Conservation (phyloP, 2,113 vertebrate species). For the Takifugu flavidus region DNA sequence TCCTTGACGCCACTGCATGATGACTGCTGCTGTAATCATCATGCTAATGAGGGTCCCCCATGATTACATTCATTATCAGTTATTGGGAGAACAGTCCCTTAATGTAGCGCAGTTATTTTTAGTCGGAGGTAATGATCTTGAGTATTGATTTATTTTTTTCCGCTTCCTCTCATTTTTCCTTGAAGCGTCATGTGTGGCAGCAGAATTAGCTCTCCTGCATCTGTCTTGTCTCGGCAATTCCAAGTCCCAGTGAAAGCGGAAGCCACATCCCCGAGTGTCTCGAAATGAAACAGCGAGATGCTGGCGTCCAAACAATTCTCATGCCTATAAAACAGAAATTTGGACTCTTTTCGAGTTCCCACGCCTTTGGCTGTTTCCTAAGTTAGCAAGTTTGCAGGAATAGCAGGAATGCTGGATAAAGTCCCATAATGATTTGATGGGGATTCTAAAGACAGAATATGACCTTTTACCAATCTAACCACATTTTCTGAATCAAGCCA, state of each 20-base stretch:
- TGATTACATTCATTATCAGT: constrained; percentile 27
- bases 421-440: constrained; percentile 8
- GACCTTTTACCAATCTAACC: too few species aligned
- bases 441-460: not conserved
- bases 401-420: not conserved
- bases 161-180: not conserved
- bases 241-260: too few species aligned
- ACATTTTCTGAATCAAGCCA: not conserved
- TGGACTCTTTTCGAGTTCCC: not conserved
- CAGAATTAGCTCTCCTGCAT: not conserved
- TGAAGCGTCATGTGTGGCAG: not conserved
- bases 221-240: too few species aligned
- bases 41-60: constrained; percentile 16
- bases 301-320: not conserved
- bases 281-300: not conserved
- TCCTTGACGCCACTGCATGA: constrained; percentile 15
- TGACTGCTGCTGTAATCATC: constrained; percentile 24
- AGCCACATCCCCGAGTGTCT: not conserved
- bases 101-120: constrained; percentile 18
- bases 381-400: not conserved
- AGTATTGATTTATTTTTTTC: constrained; percentile 17
- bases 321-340: not conserved
- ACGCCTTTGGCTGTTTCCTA: not conserved
- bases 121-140: not conserved
- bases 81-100: constrained; percentile 27